Evolutionary conservation across 2,113 vertebrate species (phyloP), one percentile per base, ranked within the genome.

Genomic region (Donacobius atricapilla): DNA sequence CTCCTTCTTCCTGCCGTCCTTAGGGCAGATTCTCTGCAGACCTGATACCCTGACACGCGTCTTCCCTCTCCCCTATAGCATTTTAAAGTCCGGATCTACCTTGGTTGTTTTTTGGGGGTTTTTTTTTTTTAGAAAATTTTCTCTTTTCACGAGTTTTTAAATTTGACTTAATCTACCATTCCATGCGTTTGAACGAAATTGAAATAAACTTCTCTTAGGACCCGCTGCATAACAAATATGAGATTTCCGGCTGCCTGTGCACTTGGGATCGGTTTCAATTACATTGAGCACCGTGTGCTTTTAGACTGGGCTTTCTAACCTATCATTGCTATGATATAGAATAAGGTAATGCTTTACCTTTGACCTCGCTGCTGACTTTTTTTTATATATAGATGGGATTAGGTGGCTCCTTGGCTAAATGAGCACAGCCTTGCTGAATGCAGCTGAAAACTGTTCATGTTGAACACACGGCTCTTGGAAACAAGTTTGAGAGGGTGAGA

Each of bases 1-100:
- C 82, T 85, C 82, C 48, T 92, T 87, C 94, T 84, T 92, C 85
- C 39, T 10, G 33, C 64, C 33, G 47, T 70, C 48, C 58, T 57
- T 11, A 65, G 45, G 18, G 8, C 40, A 7, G 51, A 15, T 75
- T 40, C 68, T 50, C 60, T 53, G 65, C 39, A 6, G 50, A 63
- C 23, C 4, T 3, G 7, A 44, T 31, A 15, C 61, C 25, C 75
- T 68, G 58, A 42, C 51, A 37, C 0, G 7, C 5, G 2, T 65
- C 50, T 47, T 57, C 35, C 28, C 8, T 24, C 45, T 57, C 37
- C 14, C 5, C 7, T 6, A 0, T 1, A 21, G 50, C 45, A 7
- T 37, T 86, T 68, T n/a, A 1, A 77, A 65, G 21, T 57, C 42
- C 28, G 27, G 19, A 65, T 10, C 7, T 65, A 28, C 20, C 6